phyloP scores from a whole-genome alignment of 2,797 vertebrate genomes.

The Acrocephalus scirpaceus region DNA sequence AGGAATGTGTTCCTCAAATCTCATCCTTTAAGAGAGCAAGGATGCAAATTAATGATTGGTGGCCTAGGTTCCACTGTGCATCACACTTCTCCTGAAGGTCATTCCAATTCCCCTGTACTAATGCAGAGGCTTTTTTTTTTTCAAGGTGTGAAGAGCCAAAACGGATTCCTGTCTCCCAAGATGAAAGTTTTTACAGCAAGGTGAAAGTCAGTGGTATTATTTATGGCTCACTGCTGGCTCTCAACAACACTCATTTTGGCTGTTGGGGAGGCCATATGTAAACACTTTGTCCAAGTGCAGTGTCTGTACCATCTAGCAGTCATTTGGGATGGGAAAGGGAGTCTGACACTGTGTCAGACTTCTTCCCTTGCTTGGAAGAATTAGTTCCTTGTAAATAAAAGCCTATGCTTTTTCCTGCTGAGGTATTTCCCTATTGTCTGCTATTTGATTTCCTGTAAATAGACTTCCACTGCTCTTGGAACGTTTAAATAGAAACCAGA shows the following conservation, averaged over 20 bases:
- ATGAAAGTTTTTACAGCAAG: neutral
- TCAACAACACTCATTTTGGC: neutral
- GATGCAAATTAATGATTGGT: neutral
- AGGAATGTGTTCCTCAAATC: neutral
- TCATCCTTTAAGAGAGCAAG: neutral
- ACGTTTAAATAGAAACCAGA: neutral
- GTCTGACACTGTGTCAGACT: neutral
- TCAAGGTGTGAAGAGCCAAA: neutral
- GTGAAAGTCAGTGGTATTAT: neutral
- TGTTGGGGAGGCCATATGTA: neutral
- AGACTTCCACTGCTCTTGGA: constrained; percentile 35
- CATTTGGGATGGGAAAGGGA: neutral
- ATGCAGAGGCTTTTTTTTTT: neutral
- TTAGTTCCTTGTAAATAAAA: constrained; percentile 30
- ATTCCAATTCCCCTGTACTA: neutral
- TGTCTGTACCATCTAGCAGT: neutral
- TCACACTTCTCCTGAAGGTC: neutral
- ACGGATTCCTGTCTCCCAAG: neutral
- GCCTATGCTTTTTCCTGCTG: constrained; percentile 44
- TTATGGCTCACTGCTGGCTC: neutral
- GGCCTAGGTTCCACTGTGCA: neutral
- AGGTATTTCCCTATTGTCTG: constrained; percentile 30
- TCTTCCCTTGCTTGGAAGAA: neutral
- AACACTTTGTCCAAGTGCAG: neutral
- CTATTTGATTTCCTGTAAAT: constrained; percentile 49